Evolutionary conservation across 53 echinoderm and acorn worm species (phyloP), one percentile per base, ranked within the genome.

Genomic region (Crossaster papposus): DNA sequence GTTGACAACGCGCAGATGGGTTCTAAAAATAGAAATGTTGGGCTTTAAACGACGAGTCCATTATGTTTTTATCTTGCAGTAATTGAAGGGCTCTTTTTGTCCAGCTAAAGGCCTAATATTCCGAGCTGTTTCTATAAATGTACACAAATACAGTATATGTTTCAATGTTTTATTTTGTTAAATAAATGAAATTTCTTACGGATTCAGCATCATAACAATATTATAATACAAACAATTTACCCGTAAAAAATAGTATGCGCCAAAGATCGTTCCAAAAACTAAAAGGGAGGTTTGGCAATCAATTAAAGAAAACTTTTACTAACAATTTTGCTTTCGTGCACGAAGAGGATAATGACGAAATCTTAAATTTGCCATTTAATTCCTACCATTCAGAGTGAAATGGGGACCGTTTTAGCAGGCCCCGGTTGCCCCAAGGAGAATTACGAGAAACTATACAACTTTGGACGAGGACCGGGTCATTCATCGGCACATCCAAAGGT

Each of bases 1-100:
- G 30, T 44, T 62, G 4, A 18, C 30, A 81, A 81, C 24, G 81
- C 34, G 79, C 30, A 1, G 23, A 28, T 14, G 1, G 24, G 68
- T 30, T 36, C 83, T 83, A 83, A 83, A 83, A 83, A 83, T 83
- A 83, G 83, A 83, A 83, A 14, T 8, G 24, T 71, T 13, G 13
- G 75, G 34, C 68, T 10, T 18, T n/a, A 11, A 68, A 26, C 44
- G 44, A n/a, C n/a, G 17, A 36, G 36, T 64, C 64, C 64, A 63
- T 81, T 64, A 36, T 54, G 20, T 10, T 11, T n/a, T n/a, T n/a
- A n/a, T n/a, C n/a, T n/a, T n/a, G n/a, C n/a, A 34, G 35, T 68
- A 68, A 28, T 18, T 68, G 28, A 62, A 23, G 62, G 3, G 23
- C 17, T 23, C 13, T 44, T 44, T 44, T 44, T 44, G 6, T 44